Evolutionary conservation across 2,888 invertebrate species (phyloP), one percentile per base, ranked within the genome.

Genomic region (Macaria notata): DNA sequence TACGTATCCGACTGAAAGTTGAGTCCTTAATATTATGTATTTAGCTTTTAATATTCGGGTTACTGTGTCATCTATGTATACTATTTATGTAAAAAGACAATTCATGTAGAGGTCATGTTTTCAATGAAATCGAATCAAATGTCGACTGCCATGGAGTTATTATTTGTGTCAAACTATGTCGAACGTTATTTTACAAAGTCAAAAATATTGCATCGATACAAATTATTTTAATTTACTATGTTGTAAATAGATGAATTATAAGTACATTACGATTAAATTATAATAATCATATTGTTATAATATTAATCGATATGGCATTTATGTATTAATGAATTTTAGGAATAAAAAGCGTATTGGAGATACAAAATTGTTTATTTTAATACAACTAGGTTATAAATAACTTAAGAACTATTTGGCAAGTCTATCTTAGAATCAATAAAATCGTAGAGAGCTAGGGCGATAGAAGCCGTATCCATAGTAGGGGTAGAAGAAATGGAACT

Each of bases 401-500:
- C 45, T 65, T 64, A 70, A 56, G 54, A 50, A 46, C 61, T 60
- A 53, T 62, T 56, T 62, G 64, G 66, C 66, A 67, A 70, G 65
- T 59, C 64, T 61, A 59, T 55, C 59, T 48, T 55, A 59, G 56
- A 61, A 46, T 61, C 77, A 86, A 69, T 81, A 86, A 75, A 73
- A 86, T 73, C 83, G 78, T 77, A 88, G 83, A 84, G 85, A 86
- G 82, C 86, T 82, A 62, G 84, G 86, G 9, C 76, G 77, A 64
- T 84, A 65, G 54, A 72, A 86, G 56, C 75, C 62, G 51, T 83
- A 86, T 57, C 75, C 62, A 50, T 83, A 84, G 58, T 83, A 83
- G 1, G 86, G 85, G 55, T 83, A 80, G 44, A 70, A 75, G 60
- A 70, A 78, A 47, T 78, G 75, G 9, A 59, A 59, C 48, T 75